These are phyloP conservation scores for Maconellicoccus hirsutus DNA, from an alignment of 1,140 invertebrate genomes.

Conservation along the genomic window DNA sequence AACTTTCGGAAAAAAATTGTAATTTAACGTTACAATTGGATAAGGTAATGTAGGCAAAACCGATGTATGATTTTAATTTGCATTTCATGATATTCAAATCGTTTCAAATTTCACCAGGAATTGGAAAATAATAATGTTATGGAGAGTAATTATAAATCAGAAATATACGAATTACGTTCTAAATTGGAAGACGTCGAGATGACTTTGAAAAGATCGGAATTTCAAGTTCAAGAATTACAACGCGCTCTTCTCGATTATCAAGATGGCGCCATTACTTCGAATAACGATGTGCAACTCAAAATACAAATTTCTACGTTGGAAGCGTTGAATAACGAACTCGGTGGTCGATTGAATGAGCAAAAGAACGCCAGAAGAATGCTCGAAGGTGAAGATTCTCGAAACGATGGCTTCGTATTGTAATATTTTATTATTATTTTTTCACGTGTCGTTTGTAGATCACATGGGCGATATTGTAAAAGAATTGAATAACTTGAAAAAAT, in stretches of 20 bases:
- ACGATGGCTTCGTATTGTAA: background rate
- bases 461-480: constrained; percentile 39
- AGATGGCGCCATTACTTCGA: background rate
- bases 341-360: background rate
- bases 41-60: no score
- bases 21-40: background rate
- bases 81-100: background rate
- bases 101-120: constrained; percentile 11
- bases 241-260: background rate
- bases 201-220: background rate
- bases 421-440: no score
- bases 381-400: background rate
- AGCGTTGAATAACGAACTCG: background rate
- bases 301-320: background rate
- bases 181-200: constrained; percentile 1
- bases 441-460: constrained; percentile 33
- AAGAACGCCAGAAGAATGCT: constrained; percentile 11
- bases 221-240: background rate
- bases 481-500: constrained; percentile 43
- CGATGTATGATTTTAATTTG: no score
- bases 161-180: constrained; percentile 5
- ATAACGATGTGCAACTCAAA: background rate
- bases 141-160: constrained; percentile 5
- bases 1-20: background rate
- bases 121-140: background rate